These are phyloP conservation scores for Dipodomys spectabilis DNA, from an alignment of 2,113 vertebrate genomes.

Conservation along the genomic window DNA sequence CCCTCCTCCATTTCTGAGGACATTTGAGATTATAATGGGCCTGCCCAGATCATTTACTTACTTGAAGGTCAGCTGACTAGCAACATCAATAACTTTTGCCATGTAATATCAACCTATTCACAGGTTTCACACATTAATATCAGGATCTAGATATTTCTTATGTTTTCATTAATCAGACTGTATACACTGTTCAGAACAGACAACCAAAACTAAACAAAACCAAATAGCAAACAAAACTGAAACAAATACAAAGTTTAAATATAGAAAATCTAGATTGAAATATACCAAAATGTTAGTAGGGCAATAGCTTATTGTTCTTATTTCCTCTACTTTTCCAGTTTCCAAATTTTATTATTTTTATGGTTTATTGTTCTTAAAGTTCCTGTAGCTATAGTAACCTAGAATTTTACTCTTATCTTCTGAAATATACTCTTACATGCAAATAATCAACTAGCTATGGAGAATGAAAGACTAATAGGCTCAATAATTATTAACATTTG, in stretches of 20 bases:
- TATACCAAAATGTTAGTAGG: background rate
- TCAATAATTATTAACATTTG: background rate
- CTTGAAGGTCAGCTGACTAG: background rate
- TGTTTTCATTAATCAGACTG: background rate
- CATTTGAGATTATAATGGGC: background rate
- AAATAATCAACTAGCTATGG: slow-evolving; percentile 6
- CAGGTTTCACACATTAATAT: background rate
- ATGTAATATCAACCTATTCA: background rate
- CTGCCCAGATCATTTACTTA: background rate
- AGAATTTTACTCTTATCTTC: slow-evolving; percentile 14
- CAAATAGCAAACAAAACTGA: background rate
- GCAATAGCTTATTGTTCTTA: background rate
- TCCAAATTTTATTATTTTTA: background rate
- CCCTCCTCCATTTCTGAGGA: background rate
- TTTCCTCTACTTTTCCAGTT: background rate
- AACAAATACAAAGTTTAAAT: background rate
- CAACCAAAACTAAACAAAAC: background rate
- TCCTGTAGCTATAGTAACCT: background rate
- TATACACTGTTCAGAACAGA: background rate
- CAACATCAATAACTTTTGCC: background rate
- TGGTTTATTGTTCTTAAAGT: background rate
- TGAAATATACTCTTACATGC: background rate
- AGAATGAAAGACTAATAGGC: background rate
- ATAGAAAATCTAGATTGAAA: slow-evolving; percentile 9
- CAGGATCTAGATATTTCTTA: background rate